Conservation (phyloP, 2,888 invertebrate genomes). For the Stictocephala bisonia region DNA sequence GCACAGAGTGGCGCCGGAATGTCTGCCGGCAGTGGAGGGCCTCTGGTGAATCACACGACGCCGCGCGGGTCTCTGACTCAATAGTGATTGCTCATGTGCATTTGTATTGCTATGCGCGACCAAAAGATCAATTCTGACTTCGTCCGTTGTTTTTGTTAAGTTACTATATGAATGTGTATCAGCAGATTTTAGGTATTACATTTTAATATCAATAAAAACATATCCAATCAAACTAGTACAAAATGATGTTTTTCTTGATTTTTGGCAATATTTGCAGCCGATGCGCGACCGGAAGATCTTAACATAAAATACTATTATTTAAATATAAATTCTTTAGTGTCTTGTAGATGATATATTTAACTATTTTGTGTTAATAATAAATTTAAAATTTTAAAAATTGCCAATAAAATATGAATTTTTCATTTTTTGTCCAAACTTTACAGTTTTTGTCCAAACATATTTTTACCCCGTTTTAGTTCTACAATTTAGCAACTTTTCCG, state of each 20-base stretch:
- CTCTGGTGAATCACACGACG: no score
- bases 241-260: not conserved
- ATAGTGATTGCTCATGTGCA: not conserved
- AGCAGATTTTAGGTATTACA: not conserved
- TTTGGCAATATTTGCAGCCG: conserved; percentile 17
- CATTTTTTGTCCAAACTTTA: conserved; percentile 1
- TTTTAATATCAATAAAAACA: not conserved
- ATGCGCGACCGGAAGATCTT: conserved; percentile 34
- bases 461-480: no score
- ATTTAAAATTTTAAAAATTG: conserved; percentile 1
- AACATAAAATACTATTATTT: conserved; percentile 3
- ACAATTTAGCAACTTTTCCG: no score
- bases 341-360: conserved; percentile 21
- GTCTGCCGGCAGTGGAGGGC: not conserved
- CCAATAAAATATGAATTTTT: conserved; percentile 1
- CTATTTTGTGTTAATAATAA: conserved; percentile 16
- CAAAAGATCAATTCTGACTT: not conserved
- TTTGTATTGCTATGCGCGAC: conserved; percentile 4
- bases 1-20: not conserved
- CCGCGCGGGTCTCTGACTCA: not conserved
- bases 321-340: conserved; percentile 12
- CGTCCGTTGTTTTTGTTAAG: not conserved
- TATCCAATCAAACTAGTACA: not conserved
- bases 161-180: conserved; percentile 12
- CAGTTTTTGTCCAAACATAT: not conserved